These are phyloP conservation scores for Pterocles orientalis DNA, from an alignment of 2,113 vertebrate species.

Conservation along the genomic window DNA sequence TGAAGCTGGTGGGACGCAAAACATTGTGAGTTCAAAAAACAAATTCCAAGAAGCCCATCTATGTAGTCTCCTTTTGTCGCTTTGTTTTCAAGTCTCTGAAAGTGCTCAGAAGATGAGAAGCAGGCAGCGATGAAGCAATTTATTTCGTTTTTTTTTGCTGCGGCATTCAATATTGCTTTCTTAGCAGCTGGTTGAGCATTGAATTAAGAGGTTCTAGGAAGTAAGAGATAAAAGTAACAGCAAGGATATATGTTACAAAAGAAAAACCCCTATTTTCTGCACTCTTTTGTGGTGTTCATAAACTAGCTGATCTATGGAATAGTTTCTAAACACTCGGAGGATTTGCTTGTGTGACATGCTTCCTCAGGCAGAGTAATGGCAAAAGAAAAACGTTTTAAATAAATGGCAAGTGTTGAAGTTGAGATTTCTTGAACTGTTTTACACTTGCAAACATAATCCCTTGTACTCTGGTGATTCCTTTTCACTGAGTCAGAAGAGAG, in stretches of 20 bases:
- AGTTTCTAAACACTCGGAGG: neutral
- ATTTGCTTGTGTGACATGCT: neutral
- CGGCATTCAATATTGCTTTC: neutral
- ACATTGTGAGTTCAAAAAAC: fast-evolving
- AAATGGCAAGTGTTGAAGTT: neutral
- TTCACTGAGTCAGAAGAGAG: slow-evolving; percentile 64
- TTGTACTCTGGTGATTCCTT: slow-evolving; percentile 39
- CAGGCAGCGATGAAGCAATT: neutral
- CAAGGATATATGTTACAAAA: neutral
- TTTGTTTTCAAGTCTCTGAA: neutral
- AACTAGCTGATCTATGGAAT: neutral
- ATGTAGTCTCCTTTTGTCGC: neutral
- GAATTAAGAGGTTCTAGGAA: neutral
- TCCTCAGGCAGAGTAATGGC: neutral
- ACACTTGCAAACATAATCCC: neutral
- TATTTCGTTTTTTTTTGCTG: neutral
- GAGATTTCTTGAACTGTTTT: slow-evolving; percentile 11
- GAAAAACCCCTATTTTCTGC: neutral
- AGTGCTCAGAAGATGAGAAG: neutral
- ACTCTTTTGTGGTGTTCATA: neutral
- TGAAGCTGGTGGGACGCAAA: neutral
- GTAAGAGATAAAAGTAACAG: neutral
- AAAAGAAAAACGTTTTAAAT: neutral
- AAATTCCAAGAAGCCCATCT: neutral
- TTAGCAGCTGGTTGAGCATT: neutral